These are phyloP conservation scores for Tragopan temminckii DNA, from an alignment of 2,797 vertebrate genomes.

Conservation along the genomic window DNA sequence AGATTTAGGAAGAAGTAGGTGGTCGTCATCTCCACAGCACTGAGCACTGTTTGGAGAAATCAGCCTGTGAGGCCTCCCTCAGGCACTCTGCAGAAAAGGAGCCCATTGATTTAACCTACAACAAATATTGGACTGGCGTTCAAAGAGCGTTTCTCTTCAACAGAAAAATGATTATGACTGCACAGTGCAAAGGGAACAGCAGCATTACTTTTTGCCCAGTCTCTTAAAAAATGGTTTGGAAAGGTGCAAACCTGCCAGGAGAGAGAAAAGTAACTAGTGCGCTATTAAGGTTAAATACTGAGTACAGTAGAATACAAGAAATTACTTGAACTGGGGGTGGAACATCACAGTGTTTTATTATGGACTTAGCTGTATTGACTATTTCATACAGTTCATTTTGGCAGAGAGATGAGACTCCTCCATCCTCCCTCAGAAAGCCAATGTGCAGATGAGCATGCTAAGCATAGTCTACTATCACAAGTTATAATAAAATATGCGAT, in stretches of 20 bases:
- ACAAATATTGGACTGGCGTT: background rate
- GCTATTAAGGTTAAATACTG: background rate
- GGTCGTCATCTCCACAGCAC: background rate
- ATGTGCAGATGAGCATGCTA: background rate
- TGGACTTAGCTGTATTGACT: background rate
- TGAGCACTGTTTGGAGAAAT: background rate
- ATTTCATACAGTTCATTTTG: constrained; percentile 10
- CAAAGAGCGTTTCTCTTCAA: background rate
- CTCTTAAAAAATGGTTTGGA: background rate
- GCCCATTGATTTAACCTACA: background rate
- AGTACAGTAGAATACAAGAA: background rate
- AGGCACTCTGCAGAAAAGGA: background rate
- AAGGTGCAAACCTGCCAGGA: background rate
- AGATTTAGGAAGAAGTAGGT: background rate
- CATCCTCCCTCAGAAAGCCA: background rate
- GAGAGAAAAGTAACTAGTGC: background rate
- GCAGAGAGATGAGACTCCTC: constrained; percentile 7
- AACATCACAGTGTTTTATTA: background rate
- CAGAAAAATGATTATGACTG: background rate
- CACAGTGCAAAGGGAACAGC: background rate
- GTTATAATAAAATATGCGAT: constrained; percentile 7
- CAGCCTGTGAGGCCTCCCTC: background rate
- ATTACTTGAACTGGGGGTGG: background rate
- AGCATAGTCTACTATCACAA: background rate
- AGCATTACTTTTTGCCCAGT: background rate